These are phyloP conservation scores for Chanos chanos DNA, from an alignment of 2,797 vertebrate genomes.

Conservation along the genomic window DNA sequence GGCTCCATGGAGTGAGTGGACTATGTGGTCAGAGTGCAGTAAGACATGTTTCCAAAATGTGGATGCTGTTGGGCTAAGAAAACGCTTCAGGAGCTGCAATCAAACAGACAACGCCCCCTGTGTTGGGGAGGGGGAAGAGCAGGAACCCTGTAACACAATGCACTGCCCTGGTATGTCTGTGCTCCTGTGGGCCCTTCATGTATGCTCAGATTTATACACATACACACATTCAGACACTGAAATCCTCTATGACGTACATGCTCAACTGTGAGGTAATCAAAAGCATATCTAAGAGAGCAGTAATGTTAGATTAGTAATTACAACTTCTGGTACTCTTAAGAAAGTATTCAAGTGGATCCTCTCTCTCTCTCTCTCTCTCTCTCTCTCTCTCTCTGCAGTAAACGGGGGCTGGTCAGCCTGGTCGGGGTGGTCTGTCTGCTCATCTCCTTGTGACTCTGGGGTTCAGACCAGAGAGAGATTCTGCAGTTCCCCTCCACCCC, in stretches of 20 bases:
- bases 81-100: conserved; percentile 73
- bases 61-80: conserved; percentile 68
- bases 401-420: conserved; percentile 75
- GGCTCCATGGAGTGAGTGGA: conserved; percentile 75
- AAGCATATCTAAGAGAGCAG: too few relatives aligned
- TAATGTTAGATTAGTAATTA: too few relatives aligned
- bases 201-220: neutral
- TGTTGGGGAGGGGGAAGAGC: conserved; percentile 66
- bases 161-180: conserved; percentile 72
- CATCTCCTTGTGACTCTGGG: conserved; percentile 76
- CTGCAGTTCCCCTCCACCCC: conserved; percentile 66
- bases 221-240: neutral
- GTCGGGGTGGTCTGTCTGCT: conserved; percentile 79
- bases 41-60: conserved; percentile 78
- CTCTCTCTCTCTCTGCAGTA: conserved; percentile 53
- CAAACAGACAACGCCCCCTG: conserved; percentile 50
- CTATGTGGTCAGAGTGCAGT: conserved; percentile 80
- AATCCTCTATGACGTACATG: neutral
- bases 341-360: too few relatives aligned
- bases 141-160: conserved; percentile 76
- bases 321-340: neutral
- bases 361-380: neutral
- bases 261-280: neutral
- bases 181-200: neutral
- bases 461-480: conserved; percentile 74